Evolutionary conservation across 2,797 vertebrate species (phyloP).

Genomic region (Sebastes diaconus): DNA sequence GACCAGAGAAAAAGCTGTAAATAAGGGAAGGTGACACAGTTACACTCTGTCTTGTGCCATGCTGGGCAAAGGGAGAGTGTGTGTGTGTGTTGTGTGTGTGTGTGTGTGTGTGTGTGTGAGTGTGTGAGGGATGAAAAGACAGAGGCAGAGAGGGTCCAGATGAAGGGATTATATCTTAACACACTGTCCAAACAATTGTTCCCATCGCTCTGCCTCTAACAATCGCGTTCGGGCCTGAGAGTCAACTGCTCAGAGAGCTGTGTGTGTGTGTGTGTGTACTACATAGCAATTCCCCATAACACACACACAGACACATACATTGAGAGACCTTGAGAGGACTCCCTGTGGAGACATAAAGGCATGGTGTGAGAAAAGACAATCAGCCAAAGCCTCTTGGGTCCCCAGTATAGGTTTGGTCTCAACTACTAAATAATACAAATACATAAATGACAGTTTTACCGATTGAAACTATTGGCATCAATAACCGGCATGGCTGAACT

Average conservation of each 20-base stretch:
- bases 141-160: slow-evolving; percentile 62
- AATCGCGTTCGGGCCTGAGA: slow-evolving; percentile 59
- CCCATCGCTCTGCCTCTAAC: slow-evolving; percentile 60
- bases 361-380: slow-evolving; percentile 5
- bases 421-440: background rate
- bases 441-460: background rate
- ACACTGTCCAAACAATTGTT: slow-evolving; percentile 76
- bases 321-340: slow-evolving; percentile 7
- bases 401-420: background rate
- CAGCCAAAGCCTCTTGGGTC: background rate
- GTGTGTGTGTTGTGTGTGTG: slow-evolving; percentile 11
- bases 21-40: slow-evolving; percentile 41
- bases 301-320: background rate
- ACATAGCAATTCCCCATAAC: too few relatives aligned
- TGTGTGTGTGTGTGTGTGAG: background rate
- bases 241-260: slow-evolving; percentile 47
- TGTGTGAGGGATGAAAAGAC: slow-evolving; percentile 44
- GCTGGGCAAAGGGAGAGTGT: background rate
- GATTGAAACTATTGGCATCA: background rate
- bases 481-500: background rate
- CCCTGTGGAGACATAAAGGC: background rate
- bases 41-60: slow-evolving; percentile 8
- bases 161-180: slow-evolving; percentile 78
- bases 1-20: slow-evolving; percentile 33
- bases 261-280: slow-evolving; percentile 15